Evolutionary conservation across 2,113 vertebrate genomes (phyloP), one percentile per base, ranked within the genome.

Genomic region (Columba livia): DNA sequence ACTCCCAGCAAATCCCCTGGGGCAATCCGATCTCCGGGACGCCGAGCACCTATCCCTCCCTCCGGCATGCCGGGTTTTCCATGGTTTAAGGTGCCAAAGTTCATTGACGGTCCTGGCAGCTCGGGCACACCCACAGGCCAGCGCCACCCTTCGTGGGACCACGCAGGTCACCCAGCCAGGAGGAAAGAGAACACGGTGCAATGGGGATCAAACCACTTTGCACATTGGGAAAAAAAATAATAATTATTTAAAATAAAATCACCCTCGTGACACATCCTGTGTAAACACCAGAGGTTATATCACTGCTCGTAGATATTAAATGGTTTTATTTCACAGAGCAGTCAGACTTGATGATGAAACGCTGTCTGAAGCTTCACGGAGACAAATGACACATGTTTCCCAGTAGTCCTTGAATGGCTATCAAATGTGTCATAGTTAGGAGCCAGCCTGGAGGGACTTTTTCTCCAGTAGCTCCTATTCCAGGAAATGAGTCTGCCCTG

Each of bases 371-470:
- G 91, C 70, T 75, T 84, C 50, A 12, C 0, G 4, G 85, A 88
- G 93, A 93, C 69, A 86, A 81, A 89, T 75, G 80, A 91, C 85
- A 90, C 51, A 80, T 20, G 61, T 50, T 96, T 96, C 92, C 82
- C 79, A 75, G 92, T 95, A 94, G 88, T 75, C 94, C 86, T 90
- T 93, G 94, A 95, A 94, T 89, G 88, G 88, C 92, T 96, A 95
- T 86, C 93, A 97, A 93, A 95, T 96, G 93, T 96, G 96, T 93
- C 96, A 96, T 80, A 94, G 95, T 97, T 92, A 96, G 88, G 79
- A 96, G 92, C 72, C 92, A 94, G 90, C 61, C 79, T 40, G 61
- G 34, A 88, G 92, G 82, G 65, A 95, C 85, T 93, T 96, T 78
- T 95, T 73, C 90, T 93, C 94, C 75, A 91, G 64, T 85, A 34